Base-by-base conservation (phyloP, 2,797 vertebrate genomes). In the Alauda arvensis region DNA sequence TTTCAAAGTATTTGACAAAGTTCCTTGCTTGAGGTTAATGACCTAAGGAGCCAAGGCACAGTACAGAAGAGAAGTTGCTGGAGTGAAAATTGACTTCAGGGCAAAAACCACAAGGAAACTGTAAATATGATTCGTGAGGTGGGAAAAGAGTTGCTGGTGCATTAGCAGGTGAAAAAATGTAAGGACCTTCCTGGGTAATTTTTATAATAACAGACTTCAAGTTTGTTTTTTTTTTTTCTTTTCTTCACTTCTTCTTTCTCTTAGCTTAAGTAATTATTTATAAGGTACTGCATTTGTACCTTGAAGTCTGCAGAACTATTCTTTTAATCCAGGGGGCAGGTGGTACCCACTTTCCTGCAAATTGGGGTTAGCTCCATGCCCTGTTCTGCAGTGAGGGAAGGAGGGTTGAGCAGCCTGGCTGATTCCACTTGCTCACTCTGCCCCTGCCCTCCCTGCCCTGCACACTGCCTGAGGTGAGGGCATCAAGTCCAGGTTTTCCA, bases 81-180 rank as follows among this genome's bases (percentile, higher is more conserved):
- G 75, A 86, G 83, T 95, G 80, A 94, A 95, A 96, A 95, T 81
- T 92, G 83, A 93, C 77, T 95, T 95, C 77, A 88, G 93, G 85
- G 86, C 74, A 87, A 83, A 95, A 92, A 53, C 18, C 80, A 93
- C 48, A 85, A 91, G 72, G 61, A 95, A 95, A 87, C 85, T 86
- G 90, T 78, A 95, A 90, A 91, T 92, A 92, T 62, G 77, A 93
- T 80, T 94, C 37, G 53, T 79, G 85, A 89, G 71, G 80, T 68
- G 52, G 65, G 66, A 82, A 93, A 65, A 88, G 85, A 62, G 40
- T 91, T 88, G 62, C 8, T 67, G 63, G 37, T 75, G 81, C 0
- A 0, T 75, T 86, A 93, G 74, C 52, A 89, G 71, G 68, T 71
- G 80, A 89, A 94, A 80, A 84, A 88, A 85, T 69, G 46, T n/a